phyloP scores from a whole-genome alignment of 2,113 vertebrate genomes.

The Pristiophorus japonicus region DNA sequence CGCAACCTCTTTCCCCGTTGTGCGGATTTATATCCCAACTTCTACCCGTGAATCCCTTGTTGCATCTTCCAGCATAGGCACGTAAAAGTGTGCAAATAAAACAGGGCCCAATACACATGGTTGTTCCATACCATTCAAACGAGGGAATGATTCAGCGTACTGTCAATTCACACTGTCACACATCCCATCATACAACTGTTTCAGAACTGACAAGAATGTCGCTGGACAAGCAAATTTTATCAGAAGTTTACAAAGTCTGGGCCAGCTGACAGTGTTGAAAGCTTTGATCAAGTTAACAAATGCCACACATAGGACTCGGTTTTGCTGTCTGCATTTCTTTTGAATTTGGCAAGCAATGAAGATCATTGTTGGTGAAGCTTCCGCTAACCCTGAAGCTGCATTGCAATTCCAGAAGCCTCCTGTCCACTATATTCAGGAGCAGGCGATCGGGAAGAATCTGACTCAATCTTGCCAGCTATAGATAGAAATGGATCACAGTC shows the following conservation, averaged over 20 bases:
- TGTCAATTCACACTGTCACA: neutral
- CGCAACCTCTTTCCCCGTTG: neutral
- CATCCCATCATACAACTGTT: neutral
- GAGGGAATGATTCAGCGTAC: neutral
- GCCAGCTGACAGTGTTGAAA: neutral
- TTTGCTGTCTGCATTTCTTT: neutral
- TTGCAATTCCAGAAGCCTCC: neutral
- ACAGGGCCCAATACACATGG: too few species aligned
- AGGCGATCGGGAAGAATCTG: neutral
- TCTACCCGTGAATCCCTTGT: neutral
- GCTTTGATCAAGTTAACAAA: neutral
- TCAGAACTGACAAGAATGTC: neutral
- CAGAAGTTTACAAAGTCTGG: neutral
- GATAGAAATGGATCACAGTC: neutral
- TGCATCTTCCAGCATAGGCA: neutral
- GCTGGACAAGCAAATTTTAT: neutral
- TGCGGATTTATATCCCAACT: neutral
- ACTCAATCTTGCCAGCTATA: neutral
- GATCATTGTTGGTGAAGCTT: neutral
- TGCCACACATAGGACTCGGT: neutral
- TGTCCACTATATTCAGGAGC: neutral
- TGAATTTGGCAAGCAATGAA: neutral
- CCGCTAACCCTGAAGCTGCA: neutral
- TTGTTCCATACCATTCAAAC: neutral
- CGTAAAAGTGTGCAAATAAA: neutral